Conservation (phyloP, 2,797 vertebrate genomes). For the Gephyroberyx darwinii region DNA sequence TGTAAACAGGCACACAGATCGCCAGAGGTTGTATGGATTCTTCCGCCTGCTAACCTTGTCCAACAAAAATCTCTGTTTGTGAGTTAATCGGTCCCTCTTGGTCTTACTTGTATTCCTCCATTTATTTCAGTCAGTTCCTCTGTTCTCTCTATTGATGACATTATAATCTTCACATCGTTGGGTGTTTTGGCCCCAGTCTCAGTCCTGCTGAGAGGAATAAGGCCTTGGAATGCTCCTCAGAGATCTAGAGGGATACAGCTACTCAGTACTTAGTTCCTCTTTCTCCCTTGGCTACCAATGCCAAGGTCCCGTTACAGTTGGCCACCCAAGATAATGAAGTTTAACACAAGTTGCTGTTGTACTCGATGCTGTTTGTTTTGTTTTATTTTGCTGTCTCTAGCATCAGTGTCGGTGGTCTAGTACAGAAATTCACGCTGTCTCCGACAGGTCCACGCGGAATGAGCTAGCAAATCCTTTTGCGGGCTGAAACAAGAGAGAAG, state of each 20-base stretch:
- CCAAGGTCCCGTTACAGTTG: conserved; percentile 87
- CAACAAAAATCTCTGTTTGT: conserved; percentile 35
- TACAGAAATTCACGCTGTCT: conserved; percentile 95
- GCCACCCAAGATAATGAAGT: conserved; percentile 92
- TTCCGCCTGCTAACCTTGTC: conserved; percentile 66
- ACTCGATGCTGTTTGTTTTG: conserved; percentile 76
- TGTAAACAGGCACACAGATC: conserved; percentile 99
- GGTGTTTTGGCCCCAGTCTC: conserved; percentile 90
- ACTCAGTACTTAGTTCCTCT: conserved; percentile 78
- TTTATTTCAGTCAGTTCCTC: conserved; percentile 30
- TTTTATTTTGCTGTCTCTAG: conserved; percentile 66
- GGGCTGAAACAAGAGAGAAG: conserved; percentile 89
- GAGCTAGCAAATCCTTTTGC: conserved; percentile 99
- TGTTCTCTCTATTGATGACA: conserved; percentile 63
- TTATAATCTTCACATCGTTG: conserved; percentile 61
- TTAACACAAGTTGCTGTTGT: conserved; percentile 88
- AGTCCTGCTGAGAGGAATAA: conserved; percentile 99
- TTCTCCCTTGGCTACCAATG: conserved; percentile 82
- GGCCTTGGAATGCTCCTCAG: conserved; percentile 82
- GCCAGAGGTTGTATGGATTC: conserved; percentile 77
- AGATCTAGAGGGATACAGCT: conserved; percentile 68
- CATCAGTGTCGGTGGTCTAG: conserved; percentile 81
- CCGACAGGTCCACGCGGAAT: conserved; percentile 94
- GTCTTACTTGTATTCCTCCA: conserved; percentile 32
- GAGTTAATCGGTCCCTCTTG: conserved; percentile 46